Conservation (phyloP, 2,113 vertebrate genomes). For the Mesocricetus auratus region DNA sequence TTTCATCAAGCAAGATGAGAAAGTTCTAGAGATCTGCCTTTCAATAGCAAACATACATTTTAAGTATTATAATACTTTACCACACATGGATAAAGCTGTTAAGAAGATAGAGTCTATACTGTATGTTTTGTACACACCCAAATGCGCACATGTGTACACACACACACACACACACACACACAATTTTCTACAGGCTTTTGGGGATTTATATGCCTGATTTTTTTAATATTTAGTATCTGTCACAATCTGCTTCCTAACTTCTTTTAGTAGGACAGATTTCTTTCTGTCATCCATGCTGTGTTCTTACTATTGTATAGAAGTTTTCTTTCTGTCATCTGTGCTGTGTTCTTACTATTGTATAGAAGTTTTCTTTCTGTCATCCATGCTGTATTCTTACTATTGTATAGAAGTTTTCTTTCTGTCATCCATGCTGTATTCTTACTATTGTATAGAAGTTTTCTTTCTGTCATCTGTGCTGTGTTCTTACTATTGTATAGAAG, state of each 20-base stretch:
- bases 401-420: neutral
- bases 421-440: no score
- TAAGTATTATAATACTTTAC: neutral
- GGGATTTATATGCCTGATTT: neutral
- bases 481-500: neutral
- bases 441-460: no score
- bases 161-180: neutral
- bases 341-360: neutral
- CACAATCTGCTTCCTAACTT: neutral
- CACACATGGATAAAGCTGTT: neutral
- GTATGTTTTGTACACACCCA: neutral
- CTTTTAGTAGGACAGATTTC: neutral
- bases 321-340: neutral
- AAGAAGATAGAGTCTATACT: neutral
- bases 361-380: neutral
- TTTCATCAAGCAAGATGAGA: neutral
- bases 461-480: neutral
- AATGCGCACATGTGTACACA: neutral
- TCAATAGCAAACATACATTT: neutral
- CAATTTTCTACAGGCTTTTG: neutral
- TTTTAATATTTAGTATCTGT: neutral
- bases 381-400: no score
- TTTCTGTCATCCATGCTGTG: neutral
- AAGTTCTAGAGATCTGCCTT: neutral
- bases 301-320: neutral